Evolutionary conservation across 1,140 invertebrate genomes (phyloP).

Genomic region (Camponotus pennsylvanicus): DNA sequence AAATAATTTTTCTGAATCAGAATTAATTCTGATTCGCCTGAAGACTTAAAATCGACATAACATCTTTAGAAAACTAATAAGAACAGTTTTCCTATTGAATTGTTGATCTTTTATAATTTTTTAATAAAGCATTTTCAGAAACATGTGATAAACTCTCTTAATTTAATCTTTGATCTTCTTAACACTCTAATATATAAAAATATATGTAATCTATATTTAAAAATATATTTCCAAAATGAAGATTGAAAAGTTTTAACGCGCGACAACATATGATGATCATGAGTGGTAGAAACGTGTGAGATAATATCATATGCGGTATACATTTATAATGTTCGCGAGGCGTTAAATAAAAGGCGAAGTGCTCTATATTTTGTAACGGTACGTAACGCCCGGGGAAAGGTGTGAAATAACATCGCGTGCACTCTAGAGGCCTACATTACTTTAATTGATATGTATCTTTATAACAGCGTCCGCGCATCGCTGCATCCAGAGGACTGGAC

Average conservation of each 20-base stretch:
- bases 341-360: neutral
- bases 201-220: neutral
- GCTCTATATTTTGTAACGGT: neutral
- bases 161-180: too few relatives aligned
- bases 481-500: conserved; percentile 4
- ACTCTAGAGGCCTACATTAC: neutral
- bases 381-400: neutral
- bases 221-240: neutral
- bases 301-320: neutral
- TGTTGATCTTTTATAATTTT: too few relatives aligned
- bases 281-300: neutral
- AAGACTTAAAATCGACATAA: too few relatives aligned
- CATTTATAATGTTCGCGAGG: neutral
- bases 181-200: neutral
- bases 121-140: too few relatives aligned
- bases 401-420: conserved; percentile 10
- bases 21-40: too few relatives aligned
- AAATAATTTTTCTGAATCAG: too few relatives aligned
- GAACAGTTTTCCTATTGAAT: too few relatives aligned
- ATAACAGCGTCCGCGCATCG: neutral
- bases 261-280: neutral
- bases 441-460: neutral
- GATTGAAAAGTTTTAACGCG: neutral
- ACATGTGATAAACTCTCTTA: too few relatives aligned
- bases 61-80: too few relatives aligned